Evolutionary conservation across 2,797 vertebrate species (phyloP).

Genomic region (Thripadectes ignobilis): DNA sequence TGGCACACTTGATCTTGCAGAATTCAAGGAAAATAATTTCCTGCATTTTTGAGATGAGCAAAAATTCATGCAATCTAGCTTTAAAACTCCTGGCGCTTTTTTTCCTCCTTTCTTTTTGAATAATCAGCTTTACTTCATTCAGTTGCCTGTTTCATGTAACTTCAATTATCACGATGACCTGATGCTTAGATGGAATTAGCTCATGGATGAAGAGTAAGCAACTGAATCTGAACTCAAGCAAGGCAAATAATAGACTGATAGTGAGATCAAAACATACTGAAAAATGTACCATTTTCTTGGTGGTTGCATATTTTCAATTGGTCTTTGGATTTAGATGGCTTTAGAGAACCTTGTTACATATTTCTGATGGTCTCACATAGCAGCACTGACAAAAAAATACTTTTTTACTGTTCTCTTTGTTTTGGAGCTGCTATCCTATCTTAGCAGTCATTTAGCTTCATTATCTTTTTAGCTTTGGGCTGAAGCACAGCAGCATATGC

Average conservation of each 20-base stretch:
- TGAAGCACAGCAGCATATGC: background rate
- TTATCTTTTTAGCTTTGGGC: background rate
- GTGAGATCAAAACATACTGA: background rate
- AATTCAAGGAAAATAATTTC: conserved; percentile 70
- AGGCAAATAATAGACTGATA: background rate
- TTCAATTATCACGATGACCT: conserved; percentile 38
- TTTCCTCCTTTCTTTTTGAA: conserved; percentile 14
- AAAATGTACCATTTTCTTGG: background rate
- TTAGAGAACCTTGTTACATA: background rate
- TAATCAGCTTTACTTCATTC: conserved; percentile 50
- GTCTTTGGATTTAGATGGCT: background rate
- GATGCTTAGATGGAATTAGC: background rate
- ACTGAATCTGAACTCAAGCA: background rate
- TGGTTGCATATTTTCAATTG: background rate
- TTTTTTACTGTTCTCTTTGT: background rate
- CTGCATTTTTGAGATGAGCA: conserved; percentile 51
- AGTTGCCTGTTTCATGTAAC: conserved; percentile 16
- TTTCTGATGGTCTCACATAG: background rate
- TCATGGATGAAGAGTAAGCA: conserved; percentile 6
- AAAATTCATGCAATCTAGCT: conserved; percentile 55
- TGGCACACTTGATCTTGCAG: conserved; percentile 54
- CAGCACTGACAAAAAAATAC: background rate
- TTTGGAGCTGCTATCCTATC: background rate
- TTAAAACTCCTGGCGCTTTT: conserved; percentile 26
- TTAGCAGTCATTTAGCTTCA: background rate